Evolutionary conservation across 2,888 invertebrate genomes (phyloP), one percentile per base, ranked within the genome.

Genomic region (Sylvicola fuscatus): DNA sequence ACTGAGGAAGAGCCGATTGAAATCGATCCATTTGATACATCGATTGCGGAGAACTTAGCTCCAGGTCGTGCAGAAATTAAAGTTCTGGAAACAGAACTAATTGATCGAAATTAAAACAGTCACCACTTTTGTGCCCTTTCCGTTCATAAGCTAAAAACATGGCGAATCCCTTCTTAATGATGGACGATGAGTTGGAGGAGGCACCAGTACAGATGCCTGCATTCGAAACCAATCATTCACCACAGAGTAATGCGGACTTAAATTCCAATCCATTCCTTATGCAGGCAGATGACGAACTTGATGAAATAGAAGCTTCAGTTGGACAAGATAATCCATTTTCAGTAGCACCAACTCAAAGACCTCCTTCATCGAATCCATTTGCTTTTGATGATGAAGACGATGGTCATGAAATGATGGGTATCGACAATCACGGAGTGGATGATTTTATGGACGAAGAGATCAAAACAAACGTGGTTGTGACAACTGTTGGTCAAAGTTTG

Each of bases 11-110:
- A 56, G 26, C 49, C 57, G 34, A 60, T 62, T 38, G 62, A 74
- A 44, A 54, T 60, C 7, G 86, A 86, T 61, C 87, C 87, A 0
- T 89, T 89, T 51, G 89, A 89, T 50, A 89, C 89, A 1, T 81
- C 86, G 0, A 79, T 81, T 46, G 82, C 82, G 1, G 65, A 63
- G 38, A 75, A 79, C 49, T 70, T 82, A 37, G 61, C 69, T 35
- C 83, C 82, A 1, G 79, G 83, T 3, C 76, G 71, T 55, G 75
- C 81, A 2, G 84, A 84, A 53, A 60, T 84, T 8, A 80, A 77
- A 51, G 55, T 82, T 28, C 50, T 84, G 14, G 81, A 82, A 44
- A 77, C 67, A 51, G 82, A 82, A 50, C 62, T 83, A 38, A 74
- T 76, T 44, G 64, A 71, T 39, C 60, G 64, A 35, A 21, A 21